Evolutionary conservation across 2,888 invertebrate species (phyloP).

Genomic region (Machimus atricapillus): DNA sequence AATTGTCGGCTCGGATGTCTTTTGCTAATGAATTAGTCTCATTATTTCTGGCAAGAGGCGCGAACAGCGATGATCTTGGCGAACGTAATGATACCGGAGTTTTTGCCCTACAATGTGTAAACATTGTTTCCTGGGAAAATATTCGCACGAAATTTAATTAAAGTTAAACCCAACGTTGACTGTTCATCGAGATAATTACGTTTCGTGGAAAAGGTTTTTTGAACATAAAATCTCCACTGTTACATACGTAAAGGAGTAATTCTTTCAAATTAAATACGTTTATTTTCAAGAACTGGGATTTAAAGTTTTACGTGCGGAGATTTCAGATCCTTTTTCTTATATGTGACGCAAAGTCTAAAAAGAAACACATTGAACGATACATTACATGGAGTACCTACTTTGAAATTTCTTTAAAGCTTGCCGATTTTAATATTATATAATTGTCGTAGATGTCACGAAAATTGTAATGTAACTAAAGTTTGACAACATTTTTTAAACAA

Average conservation of each 20-base stretch:
- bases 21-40: neutral
- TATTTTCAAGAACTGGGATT: neutral
- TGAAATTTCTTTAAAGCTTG: neutral
- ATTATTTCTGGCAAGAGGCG: neutral
- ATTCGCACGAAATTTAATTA: neutral
- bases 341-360: too few relatives aligned
- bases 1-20: neutral
- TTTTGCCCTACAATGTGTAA: neutral
- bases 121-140: neutral
- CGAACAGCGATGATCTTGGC: neutral
- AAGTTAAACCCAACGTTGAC: neutral
- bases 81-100: neutral
- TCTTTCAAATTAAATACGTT: neutral
- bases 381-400: neutral
- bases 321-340: neutral
- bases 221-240: neutral
- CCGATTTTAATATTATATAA: too few relatives aligned
- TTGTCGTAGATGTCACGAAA: too few relatives aligned
- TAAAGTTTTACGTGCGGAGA: neutral
- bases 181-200: neutral
- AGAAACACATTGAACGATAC: too few relatives aligned
- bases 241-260: neutral
- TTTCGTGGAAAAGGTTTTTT: neutral
- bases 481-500: too few relatives aligned
- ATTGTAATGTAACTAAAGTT: too few relatives aligned